Percentiles rank a stretch among this genome's conserved stretches.
Conservation (phyloP, 2,797 vertebrate species). For the Xerus rutilus region DNA sequence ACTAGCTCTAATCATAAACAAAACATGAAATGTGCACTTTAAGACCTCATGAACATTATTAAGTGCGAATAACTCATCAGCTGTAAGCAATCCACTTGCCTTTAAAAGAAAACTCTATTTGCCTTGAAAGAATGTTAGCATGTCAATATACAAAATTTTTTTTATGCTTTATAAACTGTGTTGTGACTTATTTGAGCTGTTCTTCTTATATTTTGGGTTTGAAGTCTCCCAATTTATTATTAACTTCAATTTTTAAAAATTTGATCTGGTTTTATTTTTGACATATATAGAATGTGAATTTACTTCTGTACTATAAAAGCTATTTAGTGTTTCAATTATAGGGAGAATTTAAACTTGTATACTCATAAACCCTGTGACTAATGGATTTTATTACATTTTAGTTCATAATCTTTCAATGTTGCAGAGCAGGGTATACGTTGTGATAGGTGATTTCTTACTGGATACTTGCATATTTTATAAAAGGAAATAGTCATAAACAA, state of each 20-base stretch:
- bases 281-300: background rate
- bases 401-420: background rate
- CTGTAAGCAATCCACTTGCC: background rate
- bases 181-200: background rate
- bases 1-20: background rate
- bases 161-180: background rate
- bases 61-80: too few species aligned
- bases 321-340: background rate
- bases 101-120: background rate
- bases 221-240: background rate
- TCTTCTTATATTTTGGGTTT: background rate
- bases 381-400: background rate
- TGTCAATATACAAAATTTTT: background rate
- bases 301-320: background rate
- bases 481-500: background rate
- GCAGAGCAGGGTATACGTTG: too few species aligned
- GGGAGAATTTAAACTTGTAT: background rate
- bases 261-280: background rate
- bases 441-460: background rate
- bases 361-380: background rate
- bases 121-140: background rate
- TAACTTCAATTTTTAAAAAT: background rate
- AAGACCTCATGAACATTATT: background rate
- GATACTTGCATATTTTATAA: background rate
- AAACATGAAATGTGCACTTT: background rate